Conservation (phyloP, 2,113 vertebrate species). For the Notiomystis cincta region DNA sequence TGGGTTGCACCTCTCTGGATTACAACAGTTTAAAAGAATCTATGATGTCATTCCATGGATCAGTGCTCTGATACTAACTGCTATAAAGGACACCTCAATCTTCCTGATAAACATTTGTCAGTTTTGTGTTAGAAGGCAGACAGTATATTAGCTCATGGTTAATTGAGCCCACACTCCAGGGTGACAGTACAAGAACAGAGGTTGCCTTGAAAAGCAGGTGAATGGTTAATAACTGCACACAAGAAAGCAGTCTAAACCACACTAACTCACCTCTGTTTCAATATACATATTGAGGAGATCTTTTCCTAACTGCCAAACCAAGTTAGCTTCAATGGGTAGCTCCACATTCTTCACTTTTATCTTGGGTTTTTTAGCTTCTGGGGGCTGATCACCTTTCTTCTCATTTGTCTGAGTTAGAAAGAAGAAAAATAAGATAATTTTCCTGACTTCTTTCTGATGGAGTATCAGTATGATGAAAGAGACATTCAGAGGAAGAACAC, state of each 20-base stretch:
- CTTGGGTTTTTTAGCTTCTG: constrained; percentile 83
- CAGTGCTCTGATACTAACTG: not conserved
- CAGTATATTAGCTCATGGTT: not conserved
- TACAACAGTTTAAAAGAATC: not conserved
- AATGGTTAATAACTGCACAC: not conserved
- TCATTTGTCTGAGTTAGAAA: constrained; percentile 70
- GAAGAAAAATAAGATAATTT: constrained; percentile 5
- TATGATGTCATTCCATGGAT: not conserved
- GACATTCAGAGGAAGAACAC: not conserved
- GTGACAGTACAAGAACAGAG: not conserved
- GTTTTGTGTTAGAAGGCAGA: not conserved
- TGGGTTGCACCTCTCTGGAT: not conserved
- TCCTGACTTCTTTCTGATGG: not conserved
- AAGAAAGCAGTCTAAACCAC: not conserved
- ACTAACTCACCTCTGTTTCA: constrained; percentile 75
- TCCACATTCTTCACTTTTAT: constrained; percentile 81
- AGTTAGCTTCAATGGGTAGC: constrained; percentile 76
- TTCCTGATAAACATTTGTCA: not conserved
- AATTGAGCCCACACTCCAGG: not conserved
- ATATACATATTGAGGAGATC: constrained; percentile 79
- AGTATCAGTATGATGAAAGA: not conserved
- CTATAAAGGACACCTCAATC: not conserved
- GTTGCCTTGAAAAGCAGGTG: not conserved
- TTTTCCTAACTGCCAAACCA: constrained; percentile 78
- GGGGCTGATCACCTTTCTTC: constrained; percentile 78